These are phyloP conservation scores for Scytalopus superciliaris DNA, from an alignment of 2,113 vertebrate species.

Conservation along the genomic window DNA sequence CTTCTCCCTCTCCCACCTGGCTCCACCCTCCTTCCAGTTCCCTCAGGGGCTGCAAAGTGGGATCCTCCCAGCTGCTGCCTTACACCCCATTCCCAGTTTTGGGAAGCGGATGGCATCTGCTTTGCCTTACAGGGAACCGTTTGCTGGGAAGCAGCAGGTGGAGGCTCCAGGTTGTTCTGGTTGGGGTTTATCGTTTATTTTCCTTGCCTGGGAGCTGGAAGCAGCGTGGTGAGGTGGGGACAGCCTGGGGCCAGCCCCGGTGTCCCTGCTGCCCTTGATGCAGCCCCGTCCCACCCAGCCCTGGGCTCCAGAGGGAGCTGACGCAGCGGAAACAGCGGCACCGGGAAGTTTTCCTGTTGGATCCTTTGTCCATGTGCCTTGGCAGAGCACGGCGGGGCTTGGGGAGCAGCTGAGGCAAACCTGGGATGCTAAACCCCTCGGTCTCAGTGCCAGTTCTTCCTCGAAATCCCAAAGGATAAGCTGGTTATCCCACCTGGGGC, in stretches of 20 bases:
- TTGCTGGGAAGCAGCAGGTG: background rate
- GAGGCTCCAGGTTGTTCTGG: background rate
- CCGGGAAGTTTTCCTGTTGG: slow-evolving; percentile 18
- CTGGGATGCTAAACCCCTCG: fast-evolving
- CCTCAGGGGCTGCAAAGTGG: background rate
- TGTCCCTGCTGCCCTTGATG: background rate
- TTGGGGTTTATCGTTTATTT: background rate
- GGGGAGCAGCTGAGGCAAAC: background rate
- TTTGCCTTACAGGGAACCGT: background rate
- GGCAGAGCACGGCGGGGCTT: background rate
- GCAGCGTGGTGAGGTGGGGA: background rate
- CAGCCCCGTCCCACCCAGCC: background rate
- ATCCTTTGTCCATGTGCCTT: background rate
- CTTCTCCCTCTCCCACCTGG: background rate
- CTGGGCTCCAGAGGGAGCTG: background rate
- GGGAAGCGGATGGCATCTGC: background rate
- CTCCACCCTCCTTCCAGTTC: background rate
- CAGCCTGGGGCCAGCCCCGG: background rate
- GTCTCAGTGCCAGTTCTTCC: background rate
- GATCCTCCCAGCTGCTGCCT: background rate
- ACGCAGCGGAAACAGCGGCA: slow-evolving; percentile 9
- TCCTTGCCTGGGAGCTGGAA: background rate
- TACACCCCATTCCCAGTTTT: fast-evolving
- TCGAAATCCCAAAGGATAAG: fast-evolving
- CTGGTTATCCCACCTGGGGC: background rate